Evolutionary conservation across 2,797 vertebrate genomes (phyloP).

Genomic region (Sciaenops ocellatus): DNA sequence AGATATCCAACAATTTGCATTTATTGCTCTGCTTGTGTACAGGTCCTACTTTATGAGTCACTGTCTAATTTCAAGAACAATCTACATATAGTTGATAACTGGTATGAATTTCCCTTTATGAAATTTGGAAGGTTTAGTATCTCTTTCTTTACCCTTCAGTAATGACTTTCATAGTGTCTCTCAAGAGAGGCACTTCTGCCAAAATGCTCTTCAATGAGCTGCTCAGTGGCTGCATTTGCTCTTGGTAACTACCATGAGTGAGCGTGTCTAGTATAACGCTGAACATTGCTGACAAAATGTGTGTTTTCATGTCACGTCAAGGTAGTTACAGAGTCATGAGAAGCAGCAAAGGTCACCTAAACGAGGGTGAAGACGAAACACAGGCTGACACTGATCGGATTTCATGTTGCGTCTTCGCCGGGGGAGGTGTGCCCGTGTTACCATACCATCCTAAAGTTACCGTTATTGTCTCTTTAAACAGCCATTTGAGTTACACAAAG

Average conservation of each 20-base stretch:
- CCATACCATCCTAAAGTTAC: conserved; percentile 5
- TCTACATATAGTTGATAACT: background rate
- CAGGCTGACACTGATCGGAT: conserved; percentile 23
- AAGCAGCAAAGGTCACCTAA: background rate
- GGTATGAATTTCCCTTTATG: background rate
- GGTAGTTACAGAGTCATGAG: background rate
- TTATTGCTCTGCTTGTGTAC: background rate
- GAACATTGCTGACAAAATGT: background rate
- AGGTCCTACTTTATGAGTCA: background rate
- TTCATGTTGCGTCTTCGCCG: conserved; percentile 3
- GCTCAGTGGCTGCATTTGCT: background rate
- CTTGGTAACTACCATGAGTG: background rate
- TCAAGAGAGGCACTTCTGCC: background rate
- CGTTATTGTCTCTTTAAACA: conserved; percentile 1
- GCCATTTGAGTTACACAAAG: conserved; percentile 16
- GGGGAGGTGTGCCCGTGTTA: background rate
- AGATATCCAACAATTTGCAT: background rate
- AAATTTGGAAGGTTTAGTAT: background rate
- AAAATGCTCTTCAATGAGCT: background rate
- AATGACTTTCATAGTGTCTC: background rate
- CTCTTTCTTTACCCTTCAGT: background rate
- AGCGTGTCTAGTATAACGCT: conserved; percentile 1
- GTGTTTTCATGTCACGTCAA: background rate
- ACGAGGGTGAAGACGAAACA: background rate
- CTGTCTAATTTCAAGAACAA: background rate